Evolutionary conservation across 1,140 invertebrate species (phyloP), one percentile per base, ranked within the genome.

Genomic region (Scylla paramamosain): DNA sequence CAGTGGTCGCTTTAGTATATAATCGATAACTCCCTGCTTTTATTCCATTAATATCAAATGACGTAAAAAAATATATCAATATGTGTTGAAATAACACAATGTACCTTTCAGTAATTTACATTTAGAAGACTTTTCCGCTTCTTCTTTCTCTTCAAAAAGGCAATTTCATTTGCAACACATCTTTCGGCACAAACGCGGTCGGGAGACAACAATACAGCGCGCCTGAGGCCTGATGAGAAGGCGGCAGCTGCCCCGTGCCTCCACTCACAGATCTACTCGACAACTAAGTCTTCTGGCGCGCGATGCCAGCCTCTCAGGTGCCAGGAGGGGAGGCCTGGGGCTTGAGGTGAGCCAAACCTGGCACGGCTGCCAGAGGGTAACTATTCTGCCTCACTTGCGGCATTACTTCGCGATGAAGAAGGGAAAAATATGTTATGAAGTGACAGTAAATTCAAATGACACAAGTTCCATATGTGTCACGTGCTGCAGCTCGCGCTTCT

Each of bases 251-350:
- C 32, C 94, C 91, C 94, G 91, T 86, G 86, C 59, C 77, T 52
- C 83, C 94, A 88, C 94, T 88, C 86, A 92, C 91, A n/a, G 32
- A 28, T 92, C 88, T 82, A 88, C 90, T 52, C 91, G 91, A 52
- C 91, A 92, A 92, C 83, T 93, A 45, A 87, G 91, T 82, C 83
- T 84, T 84, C 32, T 88, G 93, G 59, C 89, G 28, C 91, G 91
- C 91, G 94, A 83, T 95, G 94, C 90, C 89, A 92, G 89, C 45
- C 52, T 67, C 82, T 14, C 82, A 89, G 83, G n/a, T 39, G 28
- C 46, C 48, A 52, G 84, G 83, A 77, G 88, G 87, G 52, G 32
- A 31, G 45, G 20, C 31, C 52, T 77, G 59, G 77, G 89, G 46
- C 89, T 92, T 90, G 48, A 59, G 87, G 86, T 28, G 32, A 39